phyloP scores from a whole-genome alignment of 2,888 invertebrate genomes.

The Apamea crenata region DNA sequence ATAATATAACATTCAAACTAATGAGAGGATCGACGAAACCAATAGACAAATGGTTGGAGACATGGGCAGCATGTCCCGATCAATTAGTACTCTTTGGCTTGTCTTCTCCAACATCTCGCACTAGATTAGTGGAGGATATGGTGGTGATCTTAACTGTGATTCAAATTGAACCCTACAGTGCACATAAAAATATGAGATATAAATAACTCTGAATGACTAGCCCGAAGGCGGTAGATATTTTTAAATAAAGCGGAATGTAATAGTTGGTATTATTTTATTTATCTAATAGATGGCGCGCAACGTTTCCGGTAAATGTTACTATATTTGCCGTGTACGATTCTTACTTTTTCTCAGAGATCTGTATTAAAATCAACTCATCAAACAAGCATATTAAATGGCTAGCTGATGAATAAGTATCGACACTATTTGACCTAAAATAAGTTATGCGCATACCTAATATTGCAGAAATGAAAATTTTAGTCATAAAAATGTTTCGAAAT shows the following conservation, averaged over 20 bases:
- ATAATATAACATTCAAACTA: not conserved
- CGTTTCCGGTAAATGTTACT: conserved; percentile 56
- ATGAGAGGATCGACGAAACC: not conserved
- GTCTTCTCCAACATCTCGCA: not conserved
- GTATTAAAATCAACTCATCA: not conserved
- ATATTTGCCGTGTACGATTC: conserved; percentile 6
- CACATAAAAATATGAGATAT: conserved; percentile 23
- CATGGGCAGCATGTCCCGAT: not conserved
- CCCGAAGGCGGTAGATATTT: conserved; percentile 48
- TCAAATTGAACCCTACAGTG: conserved; percentile 1
- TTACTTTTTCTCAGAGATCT: not conserved
- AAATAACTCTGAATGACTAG: conserved; percentile 49
- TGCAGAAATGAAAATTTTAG: not conserved
- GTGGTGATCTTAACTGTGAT: not conserved
- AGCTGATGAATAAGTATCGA: too few species aligned
- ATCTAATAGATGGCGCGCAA: conserved; percentile 59
- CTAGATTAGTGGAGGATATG: not conserved
- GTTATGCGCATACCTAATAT: too few species aligned
- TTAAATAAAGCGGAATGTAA: conserved; percentile 40
- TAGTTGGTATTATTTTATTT: conserved; percentile 14
- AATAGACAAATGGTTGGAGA: not conserved
- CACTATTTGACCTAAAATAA: not conserved
- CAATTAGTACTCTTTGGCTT: not conserved
- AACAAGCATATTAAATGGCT: not conserved
- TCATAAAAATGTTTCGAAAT: not conserved